A percentile compares a stretch with the other conserved stretches of the same genome.
phyloP scores from a whole-genome alignment of 2,797 vertebrate species.

The Hydrocynus forskahlii region DNA sequence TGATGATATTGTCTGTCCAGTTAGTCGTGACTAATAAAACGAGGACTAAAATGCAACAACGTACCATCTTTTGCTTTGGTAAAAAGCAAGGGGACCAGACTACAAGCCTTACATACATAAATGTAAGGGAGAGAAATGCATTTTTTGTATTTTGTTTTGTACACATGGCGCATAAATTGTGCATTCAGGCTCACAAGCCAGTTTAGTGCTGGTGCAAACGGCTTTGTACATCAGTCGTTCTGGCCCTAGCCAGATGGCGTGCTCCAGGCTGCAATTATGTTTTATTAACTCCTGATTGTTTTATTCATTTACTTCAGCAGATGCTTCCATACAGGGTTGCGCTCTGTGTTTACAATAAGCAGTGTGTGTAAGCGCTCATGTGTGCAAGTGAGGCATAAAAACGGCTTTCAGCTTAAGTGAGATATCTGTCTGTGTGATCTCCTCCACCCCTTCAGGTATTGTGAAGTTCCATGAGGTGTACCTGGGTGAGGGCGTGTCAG shows the following conservation, averaged over 20 bases:
- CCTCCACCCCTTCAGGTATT: slow-evolving; percentile 79
- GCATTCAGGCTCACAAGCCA: neutral
- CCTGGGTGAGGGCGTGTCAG: slow-evolving; percentile 77
- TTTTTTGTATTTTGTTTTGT: no score
- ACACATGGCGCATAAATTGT: no score
- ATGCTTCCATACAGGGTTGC: slow-evolving; percentile 10
- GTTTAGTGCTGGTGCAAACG: neutral
- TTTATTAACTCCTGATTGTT: slow-evolving; percentile 33
- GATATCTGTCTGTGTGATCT: neutral
- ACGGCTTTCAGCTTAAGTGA: neutral
- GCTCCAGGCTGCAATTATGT: slow-evolving; percentile 68
- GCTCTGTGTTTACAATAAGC: slow-evolving; percentile 4
- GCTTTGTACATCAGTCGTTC: neutral
- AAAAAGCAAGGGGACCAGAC: no score
- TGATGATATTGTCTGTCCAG: no score
- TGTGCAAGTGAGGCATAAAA: slow-evolving; percentile 82
- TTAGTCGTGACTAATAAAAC: no score
- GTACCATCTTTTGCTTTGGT: no score
- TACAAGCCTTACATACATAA: no score
- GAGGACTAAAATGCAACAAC: no score
- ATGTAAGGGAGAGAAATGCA: no score
- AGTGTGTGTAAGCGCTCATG: slow-evolving; percentile 38
- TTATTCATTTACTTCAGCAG: slow-evolving; percentile 26
- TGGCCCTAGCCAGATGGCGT: slow-evolving; percentile 70
- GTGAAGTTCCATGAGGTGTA: slow-evolving; percentile 91